phyloP scores from a whole-genome alignment of 2,888 invertebrate genomes.

The Meloe dianella region DNA sequence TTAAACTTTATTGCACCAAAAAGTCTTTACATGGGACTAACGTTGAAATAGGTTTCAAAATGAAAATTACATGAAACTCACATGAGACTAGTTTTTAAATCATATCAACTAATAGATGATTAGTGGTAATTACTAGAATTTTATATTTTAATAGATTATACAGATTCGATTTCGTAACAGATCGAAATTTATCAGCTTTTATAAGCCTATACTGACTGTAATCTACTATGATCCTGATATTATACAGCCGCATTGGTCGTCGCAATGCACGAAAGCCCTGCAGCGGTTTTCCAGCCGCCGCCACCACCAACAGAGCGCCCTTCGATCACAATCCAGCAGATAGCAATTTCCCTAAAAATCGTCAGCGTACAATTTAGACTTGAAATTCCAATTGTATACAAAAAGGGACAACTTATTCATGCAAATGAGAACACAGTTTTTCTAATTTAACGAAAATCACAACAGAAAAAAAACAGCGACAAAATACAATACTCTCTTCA shows the following conservation, averaged over 20 bases:
- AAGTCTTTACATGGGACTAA: constrained; percentile 8
- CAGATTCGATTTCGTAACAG: neutral
- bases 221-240: constrained; percentile 59
- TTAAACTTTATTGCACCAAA: constrained; percentile 13
- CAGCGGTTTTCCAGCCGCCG: constrained; percentile 25
- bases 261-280: constrained; percentile 39
- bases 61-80: neutral
- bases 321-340: neutral
- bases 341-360: neutral
- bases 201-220: constrained; percentile 57
- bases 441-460: neutral
- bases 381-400: neutral
- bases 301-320: constrained; percentile 19
- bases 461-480: neutral
- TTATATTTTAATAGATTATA: neutral
- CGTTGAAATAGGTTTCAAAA: neutral
- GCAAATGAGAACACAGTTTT: neutral
- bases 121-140: neutral
- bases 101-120: neutral
- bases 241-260: constrained; percentile 52
- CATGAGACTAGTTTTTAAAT: constrained; percentile 1
- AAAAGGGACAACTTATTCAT: neutral
- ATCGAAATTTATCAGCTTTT: constrained; percentile 53
- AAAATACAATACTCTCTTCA: neutral
- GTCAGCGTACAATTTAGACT: neutral